Base-by-base conservation (phyloP, 1,140 invertebrate species). In the Drusus annulatus region DNA sequence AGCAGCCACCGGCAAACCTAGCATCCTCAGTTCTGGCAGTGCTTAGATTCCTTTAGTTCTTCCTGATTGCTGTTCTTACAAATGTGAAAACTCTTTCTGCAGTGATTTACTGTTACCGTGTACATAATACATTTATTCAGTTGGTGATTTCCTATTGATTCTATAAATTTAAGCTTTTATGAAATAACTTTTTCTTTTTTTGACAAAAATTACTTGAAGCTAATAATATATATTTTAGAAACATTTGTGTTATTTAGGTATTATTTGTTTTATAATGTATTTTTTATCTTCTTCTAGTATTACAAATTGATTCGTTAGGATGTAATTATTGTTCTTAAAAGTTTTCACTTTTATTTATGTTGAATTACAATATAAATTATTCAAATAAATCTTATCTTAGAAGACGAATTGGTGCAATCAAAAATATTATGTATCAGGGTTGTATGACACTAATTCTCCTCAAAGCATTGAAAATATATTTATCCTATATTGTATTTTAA, bases 21-120 rank as follows among this genome's bases (percentile, higher is more conserved):
- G 58, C 73, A 82, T 82, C 25, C 52, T 82, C 23, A 75, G 78
- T 51, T 69, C 81, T 25, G 78, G 81, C 17, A 71, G 60, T 68
- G 81, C 75, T 69, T 82, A 77, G 23, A 50, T 45, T 28, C 21
- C 52, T 16, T 13, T 15, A 65, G 19, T 56, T 56, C 16, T 21
- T 56, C 19, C 8, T 13, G n/a, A 17, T 56, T 25, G 62, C 62
- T 16, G 21, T 65, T 65, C 13, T 65, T 65, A 65, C 21, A 25
- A 31, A 15, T 65, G 62, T 65, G 25, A 25, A 65, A 60, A 17
- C n/a, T 21, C 16, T 65, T 28, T 28, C 16, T 65, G 10, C 21
- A n/a, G 21, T 65, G 62, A 65, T 65, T 28, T 31, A 25, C 13
- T 16, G 31, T 65, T 25, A 25, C 7, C 28, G 25, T 65, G 21